Percentiles rank a stretch among this genome's conserved stretches.
Conservation (phyloP, 2,113 vertebrate genomes). For the Arvicanthis niloticus region DNA sequence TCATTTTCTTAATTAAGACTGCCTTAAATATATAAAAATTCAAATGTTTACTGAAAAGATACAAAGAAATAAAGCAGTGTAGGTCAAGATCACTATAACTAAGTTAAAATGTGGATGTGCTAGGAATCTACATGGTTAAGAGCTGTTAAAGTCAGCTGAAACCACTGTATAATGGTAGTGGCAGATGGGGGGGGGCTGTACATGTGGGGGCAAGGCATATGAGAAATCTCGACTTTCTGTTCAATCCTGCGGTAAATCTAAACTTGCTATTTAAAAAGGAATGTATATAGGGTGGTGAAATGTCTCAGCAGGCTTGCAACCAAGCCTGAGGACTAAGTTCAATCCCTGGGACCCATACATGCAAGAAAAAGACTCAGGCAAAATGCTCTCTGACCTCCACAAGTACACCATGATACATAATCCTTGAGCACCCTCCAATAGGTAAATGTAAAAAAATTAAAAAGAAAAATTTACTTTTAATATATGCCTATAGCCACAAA, state of each 20-base stretch:
- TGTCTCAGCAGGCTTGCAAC: background rate
- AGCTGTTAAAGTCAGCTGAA: accelerated
- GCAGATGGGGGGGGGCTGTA: background rate
- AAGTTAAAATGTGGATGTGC: background rate
- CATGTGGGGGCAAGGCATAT: accelerated
- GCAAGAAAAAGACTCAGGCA: background rate
- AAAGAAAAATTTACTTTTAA: background rate
- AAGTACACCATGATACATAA: too few relatives aligned
- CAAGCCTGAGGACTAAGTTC: background rate
- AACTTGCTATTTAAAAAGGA: background rate
- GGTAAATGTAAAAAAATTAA: background rate
- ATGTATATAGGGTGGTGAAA: background rate
- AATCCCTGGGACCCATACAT: background rate
- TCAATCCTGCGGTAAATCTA: background rate
- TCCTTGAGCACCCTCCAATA: background rate
- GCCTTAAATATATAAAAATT: background rate
- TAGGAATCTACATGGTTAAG: background rate
- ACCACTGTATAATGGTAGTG: background rate
- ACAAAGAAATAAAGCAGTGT: background rate
- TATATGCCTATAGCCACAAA: background rate
- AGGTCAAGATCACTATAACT: background rate
- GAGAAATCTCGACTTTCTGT: background rate
- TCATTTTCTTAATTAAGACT: slow-evolving; percentile 17
- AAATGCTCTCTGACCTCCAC: background rate
- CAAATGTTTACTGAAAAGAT: background rate